Base-by-base conservation (phyloP, 2,797 vertebrate genomes). In the Melanotaenia parkinsoni region DNA sequence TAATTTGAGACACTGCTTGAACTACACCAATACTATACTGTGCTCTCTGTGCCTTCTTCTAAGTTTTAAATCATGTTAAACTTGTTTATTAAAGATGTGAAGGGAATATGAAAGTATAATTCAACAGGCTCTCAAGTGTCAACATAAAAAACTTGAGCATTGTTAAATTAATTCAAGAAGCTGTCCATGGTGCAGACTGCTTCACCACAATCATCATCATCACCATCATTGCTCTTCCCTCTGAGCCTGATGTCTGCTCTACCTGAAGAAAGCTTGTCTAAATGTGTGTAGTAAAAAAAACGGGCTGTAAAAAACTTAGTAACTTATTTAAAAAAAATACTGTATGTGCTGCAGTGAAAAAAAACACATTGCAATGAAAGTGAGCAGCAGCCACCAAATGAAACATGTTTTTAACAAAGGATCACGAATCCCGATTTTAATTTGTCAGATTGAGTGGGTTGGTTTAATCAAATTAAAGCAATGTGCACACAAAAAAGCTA, bases 111-210 rank as follows among this genome's bases (percentile, higher is more conserved):
- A 60, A 3, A 30, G 5, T 30, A 56, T 28, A 56, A 28, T 56
- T 28, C 13, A 28, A 22, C 10, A 63, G 10, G 12, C 18, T 45
- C 51, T 26, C 54, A 56, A 33, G 33, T 43, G 47, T 14, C 61
- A 67, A 35, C 63, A 45, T 16, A 43, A 26, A 20, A 37, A 24
- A 35, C 47, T 63, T 13, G 14, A 62, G 33, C n/a, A 22, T n/a
- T 72, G 82, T 71, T 60, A 69, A 63, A 56, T 45, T 64, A 10
- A 80, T 81, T 75, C 64, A 3, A 58, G n/a, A 59, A 57, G 47
- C 38, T 80, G 87, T 93, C 93, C 94, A 93, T 89, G 93, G 94
- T 94, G 87, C 94, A 94, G 93, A 94, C 83, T 70, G 76, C 70
- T 70, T 40, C 75, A 79, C 5, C 69, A 28, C 13, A 38, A 32